phyloP scores from a whole-genome alignment of 2,888 invertebrate species.

The Drosophila sordidula region DNA sequence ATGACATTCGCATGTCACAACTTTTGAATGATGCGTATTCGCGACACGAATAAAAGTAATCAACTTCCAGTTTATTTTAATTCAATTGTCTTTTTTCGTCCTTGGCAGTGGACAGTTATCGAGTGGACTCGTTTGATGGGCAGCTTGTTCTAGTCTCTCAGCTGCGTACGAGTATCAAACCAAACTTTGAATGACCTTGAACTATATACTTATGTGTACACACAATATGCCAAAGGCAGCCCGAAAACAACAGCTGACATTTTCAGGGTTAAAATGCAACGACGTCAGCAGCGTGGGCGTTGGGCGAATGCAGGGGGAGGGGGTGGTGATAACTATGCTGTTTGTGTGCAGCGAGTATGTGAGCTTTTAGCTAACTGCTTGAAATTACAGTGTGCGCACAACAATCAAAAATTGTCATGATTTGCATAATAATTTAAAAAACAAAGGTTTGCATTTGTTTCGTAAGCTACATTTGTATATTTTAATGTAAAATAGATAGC shows the following conservation, averaged over 20 bases:
- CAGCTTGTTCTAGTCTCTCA: slow-evolving; percentile 23
- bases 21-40: slow-evolving; percentile 12
- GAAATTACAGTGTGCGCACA: neutral
- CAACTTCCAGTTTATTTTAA: slow-evolving; percentile 8
- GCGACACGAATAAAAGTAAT: slow-evolving; percentile 41
- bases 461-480: no score
- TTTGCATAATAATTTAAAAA: neutral
- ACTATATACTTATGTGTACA: slow-evolving; percentile 55
- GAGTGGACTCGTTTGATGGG: slow-evolving; percentile 11
- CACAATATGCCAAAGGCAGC: slow-evolving; percentile 28
- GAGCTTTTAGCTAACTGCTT: slow-evolving; percentile 11
- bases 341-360: slow-evolving; percentile 12
- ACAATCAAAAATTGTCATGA: slow-evolving; percentile 1
- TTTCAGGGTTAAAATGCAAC: slow-evolving; percentile 50
- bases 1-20: slow-evolving; percentile 37
- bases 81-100: slow-evolving; percentile 7
- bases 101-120: slow-evolving; percentile 29
- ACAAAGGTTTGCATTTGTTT: no score
- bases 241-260: slow-evolving; percentile 39
- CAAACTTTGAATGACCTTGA: slow-evolving; percentile 68
- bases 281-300: slow-evolving; percentile 60
- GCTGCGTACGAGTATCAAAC: slow-evolving; percentile 8
- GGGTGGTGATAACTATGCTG: neutral
- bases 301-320: neutral
- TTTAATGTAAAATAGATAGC: no score